phyloP scores from a whole-genome alignment of 2,888 invertebrate species.

The Sussaba pulchella region DNA sequence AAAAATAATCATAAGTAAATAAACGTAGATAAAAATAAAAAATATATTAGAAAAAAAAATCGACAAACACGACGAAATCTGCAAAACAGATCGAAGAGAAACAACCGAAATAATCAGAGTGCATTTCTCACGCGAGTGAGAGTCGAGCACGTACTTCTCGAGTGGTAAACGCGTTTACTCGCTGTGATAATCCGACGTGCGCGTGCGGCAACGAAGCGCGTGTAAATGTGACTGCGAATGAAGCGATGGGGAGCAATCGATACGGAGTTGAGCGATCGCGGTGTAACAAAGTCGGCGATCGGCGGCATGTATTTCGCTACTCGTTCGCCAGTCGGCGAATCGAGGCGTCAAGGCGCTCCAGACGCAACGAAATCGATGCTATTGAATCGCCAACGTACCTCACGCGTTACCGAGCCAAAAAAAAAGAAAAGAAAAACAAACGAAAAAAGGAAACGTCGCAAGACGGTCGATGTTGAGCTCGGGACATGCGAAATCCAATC shows the following conservation, averaged over 20 bases:
- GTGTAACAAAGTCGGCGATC: conserved; percentile 30
- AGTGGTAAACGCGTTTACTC: conserved; percentile 59
- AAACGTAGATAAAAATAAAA: too few species aligned
- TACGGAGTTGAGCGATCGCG: conserved; percentile 58
- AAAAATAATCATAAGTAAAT: too few species aligned
- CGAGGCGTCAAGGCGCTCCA: conserved; percentile 40
- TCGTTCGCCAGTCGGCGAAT: conserved; percentile 35
- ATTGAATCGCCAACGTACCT: conserved; percentile 59
- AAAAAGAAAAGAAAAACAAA: background rate
- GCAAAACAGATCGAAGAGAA: background rate
- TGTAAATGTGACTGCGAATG: background rate
- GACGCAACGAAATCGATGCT: conserved; percentile 51
- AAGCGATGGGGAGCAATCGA: conserved; percentile 58
- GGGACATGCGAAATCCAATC: conserved; percentile 52
- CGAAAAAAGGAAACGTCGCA: background rate
- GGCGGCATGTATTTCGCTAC: conserved; percentile 23
- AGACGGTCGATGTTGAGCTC: conserved; percentile 10
- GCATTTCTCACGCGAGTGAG: conserved; percentile 20
- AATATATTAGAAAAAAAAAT: too few species aligned
- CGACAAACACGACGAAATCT: too few species aligned
- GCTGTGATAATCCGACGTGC: conserved; percentile 48
- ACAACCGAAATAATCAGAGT: background rate
- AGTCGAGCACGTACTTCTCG: conserved; percentile 35
- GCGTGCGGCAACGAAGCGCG: conserved; percentile 10
- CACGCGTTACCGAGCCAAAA: conserved; percentile 39